Evolutionary conservation across 2,888 invertebrate genomes (phyloP).

Genomic region (Trisateles emortualis): DNA sequence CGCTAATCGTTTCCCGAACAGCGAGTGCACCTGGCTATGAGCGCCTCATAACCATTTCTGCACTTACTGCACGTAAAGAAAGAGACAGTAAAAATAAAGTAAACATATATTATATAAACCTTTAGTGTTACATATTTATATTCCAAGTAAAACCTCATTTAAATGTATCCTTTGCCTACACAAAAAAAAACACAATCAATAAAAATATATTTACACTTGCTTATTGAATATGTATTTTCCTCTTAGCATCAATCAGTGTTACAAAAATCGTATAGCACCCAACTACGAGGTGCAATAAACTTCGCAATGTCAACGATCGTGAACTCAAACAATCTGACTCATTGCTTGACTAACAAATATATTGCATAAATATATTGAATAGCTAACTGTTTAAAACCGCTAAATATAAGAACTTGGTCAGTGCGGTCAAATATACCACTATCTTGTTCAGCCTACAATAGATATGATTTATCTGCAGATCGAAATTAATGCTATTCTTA

Average conservation of each 20-base stretch:
- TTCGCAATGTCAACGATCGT: slow-evolving; percentile 72
- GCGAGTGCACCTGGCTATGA: too few species aligned
- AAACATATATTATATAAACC: background rate
- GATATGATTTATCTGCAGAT: background rate
- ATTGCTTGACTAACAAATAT: slow-evolving; percentile 63
- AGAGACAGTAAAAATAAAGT: background rate
- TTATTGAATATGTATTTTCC: too few species aligned
- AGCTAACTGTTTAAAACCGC: slow-evolving; percentile 61
- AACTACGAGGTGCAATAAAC: slow-evolving; percentile 69
- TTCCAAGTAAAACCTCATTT: background rate
- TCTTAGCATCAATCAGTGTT: slow-evolving; percentile 16
- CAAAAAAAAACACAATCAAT: background rate
- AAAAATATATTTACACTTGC: too few species aligned
- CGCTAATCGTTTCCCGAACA: too few species aligned
- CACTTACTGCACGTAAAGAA: too few species aligned
- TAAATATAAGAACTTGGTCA: slow-evolving; percentile 23
- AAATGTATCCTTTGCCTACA: slow-evolving; percentile 10
- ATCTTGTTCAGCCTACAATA: background rate
- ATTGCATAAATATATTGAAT: slow-evolving; percentile 59
- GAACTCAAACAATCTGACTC: slow-evolving; percentile 63
- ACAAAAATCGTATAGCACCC: slow-evolving; percentile 40
- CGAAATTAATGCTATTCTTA: background rate
- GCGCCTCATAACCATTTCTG: too few species aligned
- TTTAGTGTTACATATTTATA: too few species aligned
- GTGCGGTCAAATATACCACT: slow-evolving; percentile 6